These are phyloP conservation scores for Noctuana brunneofusca DNA, from an alignment of 2,888 invertebrate genomes.

Conservation along the genomic window DNA sequence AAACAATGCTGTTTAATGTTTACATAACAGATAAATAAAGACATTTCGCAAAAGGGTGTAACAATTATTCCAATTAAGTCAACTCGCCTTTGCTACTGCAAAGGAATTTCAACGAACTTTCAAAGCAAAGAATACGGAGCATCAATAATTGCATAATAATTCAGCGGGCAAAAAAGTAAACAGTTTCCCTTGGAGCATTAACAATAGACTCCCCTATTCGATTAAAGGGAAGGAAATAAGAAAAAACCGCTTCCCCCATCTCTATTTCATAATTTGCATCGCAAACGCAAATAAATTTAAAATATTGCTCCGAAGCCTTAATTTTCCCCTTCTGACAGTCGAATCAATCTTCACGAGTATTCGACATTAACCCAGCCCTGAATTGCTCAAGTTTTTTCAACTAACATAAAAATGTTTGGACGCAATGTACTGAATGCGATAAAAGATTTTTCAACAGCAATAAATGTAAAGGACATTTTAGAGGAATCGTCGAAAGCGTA, in stretches of 20 bases:
- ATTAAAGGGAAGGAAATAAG: slow-evolving; percentile 67
- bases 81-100: slow-evolving; percentile 1
- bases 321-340: slow-evolving; percentile 67
- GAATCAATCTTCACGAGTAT: slow-evolving; percentile 60
- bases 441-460: slow-evolving; percentile 30
- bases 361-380: slow-evolving; percentile 28
- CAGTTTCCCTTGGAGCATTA: slow-evolving; percentile 61
- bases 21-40: neutral
- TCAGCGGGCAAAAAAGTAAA: slow-evolving; percentile 56
- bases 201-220: slow-evolving; percentile 73
- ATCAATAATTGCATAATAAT: slow-evolving; percentile 43
- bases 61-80: slow-evolving; percentile 21
- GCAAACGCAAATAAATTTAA: slow-evolving; percentile 80
- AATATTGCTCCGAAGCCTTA: slow-evolving; percentile 75
- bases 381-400: slow-evolving; percentile 31
- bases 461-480: slow-evolving; percentile 18
- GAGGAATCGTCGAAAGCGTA: slow-evolving; percentile 11
- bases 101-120: slow-evolving; percentile 39
- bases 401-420: slow-evolving; percentile 33
- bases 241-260: slow-evolving; percentile 61
- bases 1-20: neutral
- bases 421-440: slow-evolving; percentile 42
- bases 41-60: neutral
- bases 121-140: slow-evolving; percentile 37
- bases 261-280: slow-evolving; percentile 81